These are phyloP conservation scores for Isichthys henryi DNA, from an alignment of 2,113 vertebrate genomes.

Conservation along the genomic window DNA sequence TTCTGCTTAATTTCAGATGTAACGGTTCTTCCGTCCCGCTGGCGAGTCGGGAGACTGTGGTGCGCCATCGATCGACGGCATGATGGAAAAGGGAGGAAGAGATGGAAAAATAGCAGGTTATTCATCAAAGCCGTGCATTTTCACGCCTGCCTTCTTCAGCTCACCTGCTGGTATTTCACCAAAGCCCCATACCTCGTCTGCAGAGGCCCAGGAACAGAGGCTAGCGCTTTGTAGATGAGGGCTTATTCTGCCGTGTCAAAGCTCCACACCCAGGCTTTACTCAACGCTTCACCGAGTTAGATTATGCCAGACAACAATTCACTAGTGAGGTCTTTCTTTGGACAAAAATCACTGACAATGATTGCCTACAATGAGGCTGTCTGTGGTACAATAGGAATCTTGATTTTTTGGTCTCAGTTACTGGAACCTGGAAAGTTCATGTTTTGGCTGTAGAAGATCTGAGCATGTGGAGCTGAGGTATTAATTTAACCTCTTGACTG, in stretches of 20 bases:
- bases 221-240: conserved; percentile 23
- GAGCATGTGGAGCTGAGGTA: not conserved
- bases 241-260: conserved; percentile 11
- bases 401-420: not conserved
- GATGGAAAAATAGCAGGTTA: not conserved
- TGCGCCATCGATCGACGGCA: conserved; percentile 2
- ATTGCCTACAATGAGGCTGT: not conserved
- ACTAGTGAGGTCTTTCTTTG: not conserved
- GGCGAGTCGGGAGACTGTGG: not conserved
- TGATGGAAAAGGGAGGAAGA: conserved; percentile 18
- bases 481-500: not conserved
- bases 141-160: conserved; percentile 10
- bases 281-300: conserved; percentile 10
- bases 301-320: not conserved
- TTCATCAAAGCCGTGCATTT: conserved; percentile 16
- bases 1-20: not conserved
- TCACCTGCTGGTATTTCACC: conserved; percentile 10
- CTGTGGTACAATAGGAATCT: not conserved
- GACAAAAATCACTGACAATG: not conserved
- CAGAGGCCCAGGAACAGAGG: conserved; percentile 5
- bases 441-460: not conserved
- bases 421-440: not conserved
- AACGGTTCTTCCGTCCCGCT: not conserved
- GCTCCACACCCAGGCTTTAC: not conserved
- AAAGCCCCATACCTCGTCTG: conserved; percentile 4